Conservation (phyloP, 2,113 vertebrate species). For the Cavia aperea region DNA sequence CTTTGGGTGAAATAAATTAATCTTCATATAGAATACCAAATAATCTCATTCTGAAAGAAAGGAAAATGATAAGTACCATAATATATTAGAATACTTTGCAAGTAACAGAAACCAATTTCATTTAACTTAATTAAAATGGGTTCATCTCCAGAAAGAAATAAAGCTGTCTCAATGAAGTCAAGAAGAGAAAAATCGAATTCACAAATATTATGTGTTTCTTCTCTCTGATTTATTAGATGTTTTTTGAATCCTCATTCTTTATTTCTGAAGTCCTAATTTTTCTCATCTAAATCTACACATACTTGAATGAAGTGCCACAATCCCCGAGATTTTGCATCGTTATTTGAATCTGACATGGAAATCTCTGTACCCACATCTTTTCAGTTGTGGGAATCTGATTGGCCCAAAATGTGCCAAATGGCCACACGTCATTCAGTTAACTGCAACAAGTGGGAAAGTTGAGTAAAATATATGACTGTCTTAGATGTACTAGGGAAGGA, state of each 20-base stretch:
- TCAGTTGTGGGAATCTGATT: neutral
- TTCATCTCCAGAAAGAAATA: conserved; percentile 33
- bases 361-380: neutral
- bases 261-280: neutral
- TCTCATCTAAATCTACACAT: neutral
- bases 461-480: neutral
- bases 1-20: neutral
- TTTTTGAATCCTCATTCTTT: neutral
- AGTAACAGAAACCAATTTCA: conserved; percentile 14
- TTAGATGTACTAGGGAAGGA: neutral
- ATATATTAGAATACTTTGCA: neutral
- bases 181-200: neutral
- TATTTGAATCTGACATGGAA: conserved; percentile 19
- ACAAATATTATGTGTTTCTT: neutral
- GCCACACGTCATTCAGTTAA: neutral
- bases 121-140: neutral
- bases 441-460: neutral
- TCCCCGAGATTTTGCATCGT: neutral
- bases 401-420: neutral
- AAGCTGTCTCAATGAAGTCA: neutral
- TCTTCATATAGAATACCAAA: neutral
- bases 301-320: neutral
- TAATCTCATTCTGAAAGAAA: neutral
- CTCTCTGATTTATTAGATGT: neutral
- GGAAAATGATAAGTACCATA: neutral